Evolutionary conservation across 2,797 vertebrate species (phyloP).

Genomic region (Melanotaenia parkinsoni): DNA sequence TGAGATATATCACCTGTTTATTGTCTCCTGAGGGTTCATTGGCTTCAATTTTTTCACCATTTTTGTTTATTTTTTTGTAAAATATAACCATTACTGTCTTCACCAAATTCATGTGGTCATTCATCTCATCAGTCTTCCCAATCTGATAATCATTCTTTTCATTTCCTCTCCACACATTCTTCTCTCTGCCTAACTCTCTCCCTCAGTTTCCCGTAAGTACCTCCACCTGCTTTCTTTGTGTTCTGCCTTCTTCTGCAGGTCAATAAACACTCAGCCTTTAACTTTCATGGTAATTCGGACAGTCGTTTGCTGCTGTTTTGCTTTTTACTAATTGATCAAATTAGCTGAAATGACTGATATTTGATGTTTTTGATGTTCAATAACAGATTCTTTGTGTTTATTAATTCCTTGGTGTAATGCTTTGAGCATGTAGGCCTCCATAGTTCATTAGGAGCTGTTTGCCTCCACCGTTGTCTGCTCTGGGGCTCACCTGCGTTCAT

Average conservation of each 20-base stretch:
- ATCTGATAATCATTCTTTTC: slow-evolving; percentile 52
- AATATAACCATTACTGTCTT: not conserved
- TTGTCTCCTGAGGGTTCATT: slow-evolving; percentile 18
- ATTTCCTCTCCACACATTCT: slow-evolving; percentile 62
- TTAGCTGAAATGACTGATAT: not conserved
- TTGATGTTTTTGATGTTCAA: slow-evolving; percentile 7
- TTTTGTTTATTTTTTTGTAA: not conserved
- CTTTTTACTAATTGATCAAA: not conserved
- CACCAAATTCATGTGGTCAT: slow-evolving; percentile 11
- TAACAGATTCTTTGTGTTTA: slow-evolving; percentile 16
- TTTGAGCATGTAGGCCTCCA: slow-evolving; percentile 10
- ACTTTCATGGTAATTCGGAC: slow-evolving; percentile 11
- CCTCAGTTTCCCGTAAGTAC: slow-evolving; percentile 87
- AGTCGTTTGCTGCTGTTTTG: not conserved
- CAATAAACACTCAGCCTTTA: slow-evolving; percentile 12
- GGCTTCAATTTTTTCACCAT: not conserved
- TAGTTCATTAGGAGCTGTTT: slow-evolving; percentile 10
- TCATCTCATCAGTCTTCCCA: slow-evolving; percentile 16
- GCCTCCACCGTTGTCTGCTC: slow-evolving; percentile 10
- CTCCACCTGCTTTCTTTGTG: slow-evolving; percentile 35
- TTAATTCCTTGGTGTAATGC: slow-evolving; percentile 13
- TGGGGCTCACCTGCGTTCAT: not conserved
- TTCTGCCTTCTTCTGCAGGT: slow-evolving; percentile 17
- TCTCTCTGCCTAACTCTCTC: slow-evolving; percentile 68
- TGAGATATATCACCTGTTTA: not conserved